Conservation (phyloP, 2,888 invertebrate genomes). For the Iphiclides podalirius region DNA sequence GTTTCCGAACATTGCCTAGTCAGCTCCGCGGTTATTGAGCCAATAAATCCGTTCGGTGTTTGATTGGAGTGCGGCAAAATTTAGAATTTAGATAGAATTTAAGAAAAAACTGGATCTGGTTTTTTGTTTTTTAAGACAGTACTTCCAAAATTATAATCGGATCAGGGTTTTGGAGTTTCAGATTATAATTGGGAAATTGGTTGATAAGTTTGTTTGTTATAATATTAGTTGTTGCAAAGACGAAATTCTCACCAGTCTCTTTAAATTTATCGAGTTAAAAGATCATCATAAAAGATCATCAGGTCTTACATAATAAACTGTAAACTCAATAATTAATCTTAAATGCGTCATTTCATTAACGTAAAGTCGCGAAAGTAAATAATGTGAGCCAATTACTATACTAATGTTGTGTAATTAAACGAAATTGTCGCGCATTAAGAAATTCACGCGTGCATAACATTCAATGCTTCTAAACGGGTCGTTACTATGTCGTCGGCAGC, state of each 20-base stretch:
- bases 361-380: conserved; percentile 7
- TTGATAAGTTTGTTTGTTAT: too few relatives aligned
- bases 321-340: conserved; percentile 15
- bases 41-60: background rate
- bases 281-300: background rate
- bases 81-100: background rate
- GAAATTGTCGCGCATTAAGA: background rate
- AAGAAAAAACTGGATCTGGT: background rate
- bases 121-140: too few relatives aligned
- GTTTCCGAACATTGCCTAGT: background rate
- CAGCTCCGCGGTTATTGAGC: background rate
- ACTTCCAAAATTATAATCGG: too few relatives aligned
- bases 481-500: background rate
- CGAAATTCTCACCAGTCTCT: too few relatives aligned
- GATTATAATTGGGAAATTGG: too few relatives aligned
- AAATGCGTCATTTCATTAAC: conserved; percentile 14
- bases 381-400: conserved; percentile 5
- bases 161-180: too few relatives aligned
- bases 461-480: background rate
- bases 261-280: too few relatives aligned
- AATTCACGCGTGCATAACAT: background rate
- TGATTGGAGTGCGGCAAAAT: background rate
- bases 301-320: background rate
- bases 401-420: conserved; percentile 1
- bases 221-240: too few relatives aligned